Base-by-base conservation (phyloP, 2,888 invertebrate genomes). In the Himalopsyche tibetana region DNA sequence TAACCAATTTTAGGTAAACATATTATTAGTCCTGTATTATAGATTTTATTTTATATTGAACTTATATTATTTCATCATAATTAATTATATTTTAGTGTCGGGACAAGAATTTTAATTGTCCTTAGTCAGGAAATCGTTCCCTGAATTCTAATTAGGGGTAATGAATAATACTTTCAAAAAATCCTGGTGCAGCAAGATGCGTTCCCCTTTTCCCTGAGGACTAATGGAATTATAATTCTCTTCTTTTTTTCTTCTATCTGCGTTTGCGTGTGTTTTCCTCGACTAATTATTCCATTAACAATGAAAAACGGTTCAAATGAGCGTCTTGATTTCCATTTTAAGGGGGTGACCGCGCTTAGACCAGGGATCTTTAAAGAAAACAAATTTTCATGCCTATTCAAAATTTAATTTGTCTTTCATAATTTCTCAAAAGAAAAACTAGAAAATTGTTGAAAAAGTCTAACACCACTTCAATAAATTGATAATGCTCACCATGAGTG, bases 281-380 rank as follows among this genome's bases (percentile, higher is more conserved):
- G 86, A 84, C 88, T 88, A 88, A 88, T 88, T 88, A 88, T 88
- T 87, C 88, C 88, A 88, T 88, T 88, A 88, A 88, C 88, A 88
- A 88, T 87, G 87, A 88, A 83, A 86, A 86, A 88, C 85, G 87
- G 81, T 80, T 69, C 86, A 56, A 82, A 82, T 63, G 85, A 56
- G 83, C 80, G 85, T 85, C 83, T 83, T 87, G 84, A 85, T 88
- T 84, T 84, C 83, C 87, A 84, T 88, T 87, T 74, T 82, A 74
- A n/a, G 11, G 42, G 79, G 55, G 84, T 12, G 42, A 19, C 2
- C 80, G n/a, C 8, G 40, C 12, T 36, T 80, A 28, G 38, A 9
- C 12, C 40, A 80, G 40, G 80, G 19, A 38, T 42, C 9, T 17
- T 42, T 11, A 80, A 19, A 12, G 38, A 80, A 19, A 42, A 45